Conservation (phyloP, 2,113 vertebrate genomes). For the Pedetes capensis region DNA sequence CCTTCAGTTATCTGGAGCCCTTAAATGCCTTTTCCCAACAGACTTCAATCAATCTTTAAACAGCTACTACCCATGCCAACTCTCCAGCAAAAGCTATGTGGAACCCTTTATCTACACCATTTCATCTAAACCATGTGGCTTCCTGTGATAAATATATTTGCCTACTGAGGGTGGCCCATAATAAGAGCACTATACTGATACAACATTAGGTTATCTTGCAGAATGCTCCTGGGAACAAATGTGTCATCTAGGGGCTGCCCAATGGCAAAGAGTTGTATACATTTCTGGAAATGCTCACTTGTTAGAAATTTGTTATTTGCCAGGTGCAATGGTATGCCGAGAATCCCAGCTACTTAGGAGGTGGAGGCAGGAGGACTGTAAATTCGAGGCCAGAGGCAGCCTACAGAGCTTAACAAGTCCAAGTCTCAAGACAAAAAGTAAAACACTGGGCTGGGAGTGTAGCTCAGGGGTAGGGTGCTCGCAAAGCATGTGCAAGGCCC, state of each 20-base stretch:
- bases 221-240: neutral
- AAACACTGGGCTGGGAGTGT: too few species aligned
- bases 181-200: neutral
- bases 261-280: neutral
- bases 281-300: neutral
- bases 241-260: neutral
- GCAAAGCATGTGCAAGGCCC: too few species aligned
- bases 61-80: neutral
- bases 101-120: neutral
- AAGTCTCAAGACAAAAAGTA: too few species aligned
- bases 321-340: too few species aligned
- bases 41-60: neutral
- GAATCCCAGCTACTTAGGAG: too few species aligned
- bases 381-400: too few species aligned
- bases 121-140: neutral
- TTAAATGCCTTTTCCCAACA: neutral
- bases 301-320: slow-evolving; percentile 7
- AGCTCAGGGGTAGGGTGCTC: too few species aligned
- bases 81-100: neutral
- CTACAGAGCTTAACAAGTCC: too few species aligned
- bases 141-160: neutral
- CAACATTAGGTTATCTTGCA: neutral
- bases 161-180: neutral
- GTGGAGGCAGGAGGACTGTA: too few species aligned
- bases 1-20: neutral